Conservation (phyloP, 2,113 vertebrate species). For the Sisor rabdophorus region DNA sequence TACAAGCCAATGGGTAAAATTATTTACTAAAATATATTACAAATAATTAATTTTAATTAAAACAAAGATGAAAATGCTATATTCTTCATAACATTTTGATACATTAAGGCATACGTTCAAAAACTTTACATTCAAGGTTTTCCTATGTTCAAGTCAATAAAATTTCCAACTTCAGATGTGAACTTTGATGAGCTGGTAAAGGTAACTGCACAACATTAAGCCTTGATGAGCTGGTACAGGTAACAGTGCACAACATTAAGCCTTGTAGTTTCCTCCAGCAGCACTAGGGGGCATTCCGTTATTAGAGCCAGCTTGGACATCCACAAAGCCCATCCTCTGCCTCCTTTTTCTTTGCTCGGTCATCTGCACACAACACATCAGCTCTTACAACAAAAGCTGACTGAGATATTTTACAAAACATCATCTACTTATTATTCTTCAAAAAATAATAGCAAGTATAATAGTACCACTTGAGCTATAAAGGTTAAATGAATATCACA, state of each 20-base stretch:
- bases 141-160: too few species aligned
- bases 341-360: constrained; percentile 94
- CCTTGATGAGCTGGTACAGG: neutral
- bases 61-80: neutral
- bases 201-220: neutral
- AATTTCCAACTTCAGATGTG: too few species aligned
- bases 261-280: constrained; percentile 69
- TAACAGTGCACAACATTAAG: constrained; percentile 34
- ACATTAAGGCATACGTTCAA: constrained; percentile 20
- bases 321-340: constrained; percentile 92
- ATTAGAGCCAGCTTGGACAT: constrained; percentile 76
- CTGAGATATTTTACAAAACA: neutral
- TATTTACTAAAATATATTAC: constrained; percentile 22
- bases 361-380: constrained; percentile 73
- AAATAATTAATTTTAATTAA: neutral
- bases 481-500: neutral
- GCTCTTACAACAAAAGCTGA: neutral
- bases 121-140: neutral
- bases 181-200: too few species aligned
- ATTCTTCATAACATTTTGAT: constrained; percentile 17
- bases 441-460: neutral
- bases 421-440: neutral
- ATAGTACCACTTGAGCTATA: neutral
- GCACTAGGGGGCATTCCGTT: constrained; percentile 60
- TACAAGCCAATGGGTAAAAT: constrained; percentile 17